Base-by-base conservation (phyloP, 2,888 invertebrate species). In the Theretra japonica region DNA sequence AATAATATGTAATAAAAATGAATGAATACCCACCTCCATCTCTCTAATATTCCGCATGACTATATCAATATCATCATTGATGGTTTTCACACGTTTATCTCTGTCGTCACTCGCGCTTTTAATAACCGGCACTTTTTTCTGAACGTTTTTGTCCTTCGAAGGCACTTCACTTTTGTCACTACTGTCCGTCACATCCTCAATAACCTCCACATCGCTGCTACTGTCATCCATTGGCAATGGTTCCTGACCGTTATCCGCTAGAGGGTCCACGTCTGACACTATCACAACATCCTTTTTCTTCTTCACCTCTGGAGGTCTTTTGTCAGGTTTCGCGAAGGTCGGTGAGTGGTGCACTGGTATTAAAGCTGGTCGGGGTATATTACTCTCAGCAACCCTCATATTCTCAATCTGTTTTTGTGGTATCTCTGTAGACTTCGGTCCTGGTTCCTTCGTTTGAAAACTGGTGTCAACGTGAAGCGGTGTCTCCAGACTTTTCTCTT, bases 181-280 rank as follows among this genome's bases (percentile, higher is more conserved):
- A 83, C 86, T 89, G 76, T 88, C 89, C 74, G 79, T 78, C 72
- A 76, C 83, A 70, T 90, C 91, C 73, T 93, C 94, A 2, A 94
- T 85, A 68, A 94, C 80, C 84, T 94, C 94, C 0, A 95, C 92
- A 57, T 94, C 95, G 88, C 94, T 94, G 75, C 94, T 94, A 75
- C 94, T 94, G 72, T 95, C 95, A 62, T 95, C 94, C 0, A 94
- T 79, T 0, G 90, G 87, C 0, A 92, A 77, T 0, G 92, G 87
- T 72, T 94, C 94, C 2, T 77, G 81, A 0, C 83, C 80, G 17
- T 84, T 79, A 69, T 92, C 92, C 0, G 82, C 82, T 74, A 94
- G 77, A 0, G 94, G 94, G 75, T 94, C 94, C 7, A 93, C 73
- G 50, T 94, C 94, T 0, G 93, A 93, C 1, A 94, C 80, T 33